Conservation (phyloP, 2,113 vertebrate species). For the Dicerorhinus sumatrensis region DNA sequence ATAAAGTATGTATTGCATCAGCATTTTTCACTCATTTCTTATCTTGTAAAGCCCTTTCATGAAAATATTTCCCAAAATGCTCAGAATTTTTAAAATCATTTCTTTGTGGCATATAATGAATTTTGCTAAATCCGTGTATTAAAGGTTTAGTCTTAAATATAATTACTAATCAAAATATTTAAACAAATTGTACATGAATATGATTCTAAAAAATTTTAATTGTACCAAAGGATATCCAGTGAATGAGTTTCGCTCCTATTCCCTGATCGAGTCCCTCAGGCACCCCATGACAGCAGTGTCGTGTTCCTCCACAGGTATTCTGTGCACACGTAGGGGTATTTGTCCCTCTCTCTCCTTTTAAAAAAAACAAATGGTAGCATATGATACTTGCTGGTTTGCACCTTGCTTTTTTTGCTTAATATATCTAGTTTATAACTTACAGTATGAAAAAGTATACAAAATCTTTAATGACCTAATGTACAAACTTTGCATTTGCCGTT, state of each 20-base stretch:
- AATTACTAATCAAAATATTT: slow-evolving; percentile 25
- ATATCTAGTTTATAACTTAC: slow-evolving; percentile 46
- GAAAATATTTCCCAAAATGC: slow-evolving; percentile 47
- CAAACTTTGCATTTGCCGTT: slow-evolving; percentile 61
- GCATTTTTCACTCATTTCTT: slow-evolving; percentile 25
- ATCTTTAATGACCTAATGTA: slow-evolving; percentile 36
- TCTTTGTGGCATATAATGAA: slow-evolving; percentile 33
- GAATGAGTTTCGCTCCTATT: background rate
- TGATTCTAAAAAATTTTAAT: background rate
- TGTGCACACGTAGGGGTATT: background rate
- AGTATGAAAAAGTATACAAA: slow-evolving; percentile 30
- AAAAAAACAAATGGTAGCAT: slow-evolving; percentile 26
- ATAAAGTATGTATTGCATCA: background rate
- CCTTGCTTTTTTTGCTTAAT: slow-evolving; percentile 32
- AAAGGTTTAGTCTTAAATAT: background rate
- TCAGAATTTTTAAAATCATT: background rate
- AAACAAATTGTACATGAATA: slow-evolving; percentile 43
- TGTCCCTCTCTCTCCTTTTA: background rate
- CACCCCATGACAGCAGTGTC: background rate
- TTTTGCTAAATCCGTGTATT: slow-evolving; percentile 45
- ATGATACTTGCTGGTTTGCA: slow-evolving; percentile 47
- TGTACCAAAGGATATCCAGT: background rate
- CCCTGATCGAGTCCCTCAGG: background rate
- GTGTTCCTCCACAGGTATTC: background rate
- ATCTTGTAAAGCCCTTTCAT: background rate